A percentile compares a stretch with the other conserved stretches of the same genome.
These are phyloP conservation scores for Leucoma salicis DNA, from an alignment of 2,888 invertebrate genomes.

Conservation along the genomic window DNA sequence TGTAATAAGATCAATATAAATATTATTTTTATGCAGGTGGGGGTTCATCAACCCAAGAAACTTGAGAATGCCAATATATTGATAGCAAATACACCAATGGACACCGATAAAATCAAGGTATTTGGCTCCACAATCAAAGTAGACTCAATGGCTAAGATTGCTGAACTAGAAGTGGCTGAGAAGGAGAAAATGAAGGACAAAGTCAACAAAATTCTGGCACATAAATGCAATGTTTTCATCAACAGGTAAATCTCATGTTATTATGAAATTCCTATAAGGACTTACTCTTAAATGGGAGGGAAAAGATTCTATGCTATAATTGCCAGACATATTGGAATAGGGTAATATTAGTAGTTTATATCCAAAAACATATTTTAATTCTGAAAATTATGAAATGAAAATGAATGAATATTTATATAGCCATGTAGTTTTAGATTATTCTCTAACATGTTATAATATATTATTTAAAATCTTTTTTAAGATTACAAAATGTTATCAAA, in stretches of 20 bases:
- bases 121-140: constrained; percentile 98
- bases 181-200: constrained; percentile 99
- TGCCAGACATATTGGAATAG: too few species aligned
- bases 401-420: too few species aligned
- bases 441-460: too few species aligned
- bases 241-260: constrained; percentile 91
- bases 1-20: background rate
- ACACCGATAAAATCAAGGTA: constrained; percentile 99
- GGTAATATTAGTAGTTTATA: too few species aligned
- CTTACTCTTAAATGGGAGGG: too few species aligned
- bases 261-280: too few species aligned
- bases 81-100: constrained; percentile 99
- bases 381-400: too few species aligned
- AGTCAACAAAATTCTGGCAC: constrained; percentile 96
- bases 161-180: constrained; percentile 98
- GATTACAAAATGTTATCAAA: too few species aligned
- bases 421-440: too few species aligned
- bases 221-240: constrained; percentile 98
- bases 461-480: too few species aligned
- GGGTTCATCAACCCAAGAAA: constrained; percentile 97
- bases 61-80: constrained; percentile 98
- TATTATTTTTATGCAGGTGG: constrained; percentile 79
- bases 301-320: too few species aligned
- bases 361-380: too few species aligned
- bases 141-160: constrained; percentile 96